Evolutionary conservation across 2,797 vertebrate genomes (phyloP).

Genomic region (Sus cebifrons): DNA sequence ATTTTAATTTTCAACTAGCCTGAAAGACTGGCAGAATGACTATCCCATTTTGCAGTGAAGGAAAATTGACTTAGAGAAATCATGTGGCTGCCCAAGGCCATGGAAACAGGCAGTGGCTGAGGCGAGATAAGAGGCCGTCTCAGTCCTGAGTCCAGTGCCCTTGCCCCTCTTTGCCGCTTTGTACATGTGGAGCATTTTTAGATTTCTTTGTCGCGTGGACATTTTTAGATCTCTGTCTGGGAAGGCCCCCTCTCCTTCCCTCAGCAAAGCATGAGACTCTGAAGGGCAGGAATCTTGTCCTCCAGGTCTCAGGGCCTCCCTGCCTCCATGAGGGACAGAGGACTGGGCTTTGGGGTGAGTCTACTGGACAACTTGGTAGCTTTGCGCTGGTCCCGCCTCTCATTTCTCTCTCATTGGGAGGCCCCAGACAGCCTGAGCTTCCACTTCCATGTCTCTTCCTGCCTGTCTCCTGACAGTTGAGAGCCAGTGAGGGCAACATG

Average conservation of each 20-base stretch:
- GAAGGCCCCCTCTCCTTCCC: background rate
- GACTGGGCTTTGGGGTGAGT: background rate
- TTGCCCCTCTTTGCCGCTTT: background rate
- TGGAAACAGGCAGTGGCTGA: background rate
- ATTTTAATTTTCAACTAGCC: background rate
- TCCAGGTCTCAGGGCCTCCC: background rate
- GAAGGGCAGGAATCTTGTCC: background rate
- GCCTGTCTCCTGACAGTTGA: background rate
- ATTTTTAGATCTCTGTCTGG: background rate
- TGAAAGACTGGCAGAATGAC: background rate
- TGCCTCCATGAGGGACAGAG: background rate
- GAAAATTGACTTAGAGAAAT: background rate
- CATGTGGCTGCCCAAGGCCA: fast-evolving
- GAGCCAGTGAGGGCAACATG: background rate
- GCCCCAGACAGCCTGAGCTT: background rate
- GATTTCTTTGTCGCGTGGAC: fast-evolving
- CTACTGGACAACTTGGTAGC: background rate
- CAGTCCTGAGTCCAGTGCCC: background rate
- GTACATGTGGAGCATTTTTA: background rate
- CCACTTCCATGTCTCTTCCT: background rate
- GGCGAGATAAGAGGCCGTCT: background rate
- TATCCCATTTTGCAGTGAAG: background rate
- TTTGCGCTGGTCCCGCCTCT: fast-evolving
- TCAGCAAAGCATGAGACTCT: background rate
- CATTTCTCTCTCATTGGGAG: background rate